Evolutionary conservation across 2,888 invertebrate genomes (phyloP), one percentile per base, ranked within the genome.

Genomic region (Agonopterix subpropinquella): DNA sequence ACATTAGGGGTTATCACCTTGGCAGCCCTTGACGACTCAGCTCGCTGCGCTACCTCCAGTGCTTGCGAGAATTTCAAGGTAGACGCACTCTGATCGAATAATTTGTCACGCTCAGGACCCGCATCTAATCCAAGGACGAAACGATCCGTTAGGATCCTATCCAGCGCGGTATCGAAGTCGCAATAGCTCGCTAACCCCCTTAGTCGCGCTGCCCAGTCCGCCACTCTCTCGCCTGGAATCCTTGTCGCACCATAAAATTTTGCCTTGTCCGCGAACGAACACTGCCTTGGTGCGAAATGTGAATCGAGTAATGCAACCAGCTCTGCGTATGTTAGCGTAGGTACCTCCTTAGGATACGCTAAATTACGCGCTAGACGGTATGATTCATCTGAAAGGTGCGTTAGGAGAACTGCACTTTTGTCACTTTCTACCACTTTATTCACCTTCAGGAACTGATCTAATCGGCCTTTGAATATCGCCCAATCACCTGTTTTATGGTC

Each of bases 101-200:
- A 36, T 10, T 50, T 50, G 8, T 54, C 53, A 15, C 54, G 51
- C 36, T 51, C 52, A 8, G 56, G 48, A 8, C 56, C 55, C 8
- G 53, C 35, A 9, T 44, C 48, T 41, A 54, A 43, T 36, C 56
- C 57, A 36, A 59, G 53, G 46, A 59, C 51, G 43, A 57, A 59
- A 45, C 55, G 56, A 41, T 61, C 58, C 10, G 43, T 47, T 4
- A 59, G 37, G 7, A 18, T 41, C 44, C 48, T 51, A 36, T 57
- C 55, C n/a, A 59, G 39, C 10, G 53, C 54, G 11, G 49, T 41
- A 35, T 54, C 57, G 50, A 57, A 55, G 9, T 55, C 48, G 45
- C 57, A 55, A 39, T 53, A 48, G 18, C 47, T 53, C 37, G 53
- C 9, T 44, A 49, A 43, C 44, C 51, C 46, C 11, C 55, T 39